Evolutionary conservation across 2,888 invertebrate genomes (phyloP).

Genomic region (Cinara cedri): DNA sequence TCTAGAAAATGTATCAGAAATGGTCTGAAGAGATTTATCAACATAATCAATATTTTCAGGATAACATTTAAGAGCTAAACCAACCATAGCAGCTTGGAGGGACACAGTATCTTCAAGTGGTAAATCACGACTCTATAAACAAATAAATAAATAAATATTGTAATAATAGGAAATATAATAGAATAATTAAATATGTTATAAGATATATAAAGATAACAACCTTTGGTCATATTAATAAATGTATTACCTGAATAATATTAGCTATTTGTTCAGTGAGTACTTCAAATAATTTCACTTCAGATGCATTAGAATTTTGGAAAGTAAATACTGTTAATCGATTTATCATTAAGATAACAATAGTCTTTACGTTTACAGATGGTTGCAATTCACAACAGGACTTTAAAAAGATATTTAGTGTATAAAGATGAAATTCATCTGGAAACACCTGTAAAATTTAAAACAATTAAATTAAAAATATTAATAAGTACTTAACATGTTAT

Average conservation of each 20-base stretch:
- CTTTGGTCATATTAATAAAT: too few relatives aligned
- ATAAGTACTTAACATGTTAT: too few relatives aligned
- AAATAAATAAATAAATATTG: slow-evolving; percentile 51
- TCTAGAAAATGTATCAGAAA: slow-evolving; percentile 87
- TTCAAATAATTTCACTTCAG: slow-evolving; percentile 93
- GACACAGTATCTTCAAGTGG: slow-evolving; percentile 94
- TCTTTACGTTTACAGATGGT: slow-evolving; percentile 95
- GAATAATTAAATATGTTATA: too few relatives aligned
- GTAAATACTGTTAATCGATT: slow-evolving; percentile 86
- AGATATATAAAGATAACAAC: too few relatives aligned
- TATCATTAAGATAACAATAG: slow-evolving; percentile 95
- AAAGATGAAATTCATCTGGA: slow-evolving; percentile 98
- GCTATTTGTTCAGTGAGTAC: slow-evolving; percentile 98
- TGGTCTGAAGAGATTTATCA: slow-evolving; percentile 90
- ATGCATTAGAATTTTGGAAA: slow-evolving; percentile 73
- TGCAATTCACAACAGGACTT: slow-evolving; percentile 97
- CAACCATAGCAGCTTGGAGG: slow-evolving; percentile 91
- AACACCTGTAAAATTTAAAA: slow-evolving; percentile 72
- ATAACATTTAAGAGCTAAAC: slow-evolving; percentile 95
- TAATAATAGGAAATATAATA: neutral
- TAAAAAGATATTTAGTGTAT: slow-evolving; percentile 91
- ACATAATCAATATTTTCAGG: slow-evolving; percentile 93
- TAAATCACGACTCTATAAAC: slow-evolving; percentile 85
- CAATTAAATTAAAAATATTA: too few relatives aligned
- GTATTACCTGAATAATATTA: slow-evolving; percentile 83